These are phyloP conservation scores for Scomber japonicus DNA, from an alignment of 2,113 vertebrate genomes.

Conservation along the genomic window DNA sequence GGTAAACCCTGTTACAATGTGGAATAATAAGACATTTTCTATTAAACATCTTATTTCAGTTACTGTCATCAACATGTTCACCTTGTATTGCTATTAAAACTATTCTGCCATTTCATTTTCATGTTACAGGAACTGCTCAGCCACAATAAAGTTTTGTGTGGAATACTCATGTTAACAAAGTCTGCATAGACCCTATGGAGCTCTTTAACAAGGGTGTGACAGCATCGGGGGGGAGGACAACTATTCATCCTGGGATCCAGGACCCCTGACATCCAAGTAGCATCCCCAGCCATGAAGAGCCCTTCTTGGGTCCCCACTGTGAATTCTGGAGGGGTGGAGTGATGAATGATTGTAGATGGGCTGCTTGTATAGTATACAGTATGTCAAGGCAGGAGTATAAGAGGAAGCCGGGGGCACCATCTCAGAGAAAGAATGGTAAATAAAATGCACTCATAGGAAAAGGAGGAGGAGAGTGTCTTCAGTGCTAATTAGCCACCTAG, in stretches of 20 bases:
- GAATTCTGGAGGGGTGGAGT: conserved; percentile 51
- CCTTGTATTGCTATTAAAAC: not conserved
- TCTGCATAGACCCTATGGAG: conserved; percentile 13
- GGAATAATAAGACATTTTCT: not conserved
- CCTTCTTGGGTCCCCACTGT: conserved; percentile 55
- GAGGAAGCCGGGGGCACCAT: conserved; percentile 63
- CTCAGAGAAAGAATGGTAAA: conserved; percentile 69
- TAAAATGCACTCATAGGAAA: conserved; percentile 76
- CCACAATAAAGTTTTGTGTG: not conserved
- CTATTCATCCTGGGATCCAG: conserved; percentile 48
- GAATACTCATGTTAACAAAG: conserved; percentile 2
- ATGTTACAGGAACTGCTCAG: not conserved
- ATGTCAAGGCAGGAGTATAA: conserved; percentile 49
- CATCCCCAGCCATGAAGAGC: conserved; percentile 53
- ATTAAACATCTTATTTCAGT: not conserved
- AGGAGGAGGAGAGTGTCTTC: conserved; percentile 94
- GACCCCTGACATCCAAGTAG: conserved; percentile 54
- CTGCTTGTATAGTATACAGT: conserved; percentile 57
- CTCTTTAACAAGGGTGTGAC: conserved; percentile 41
- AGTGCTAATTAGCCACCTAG: conserved; percentile 99
- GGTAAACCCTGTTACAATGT: not conserved
- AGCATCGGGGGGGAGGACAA: conserved; percentile 28
- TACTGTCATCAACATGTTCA: conserved; percentile 1
- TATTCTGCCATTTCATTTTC: not conserved
- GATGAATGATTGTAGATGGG: conserved; percentile 56